These are phyloP conservation scores for Microtus oregoni DNA, from an alignment of 2,113 vertebrate species.

Conservation along the genomic window DNA sequence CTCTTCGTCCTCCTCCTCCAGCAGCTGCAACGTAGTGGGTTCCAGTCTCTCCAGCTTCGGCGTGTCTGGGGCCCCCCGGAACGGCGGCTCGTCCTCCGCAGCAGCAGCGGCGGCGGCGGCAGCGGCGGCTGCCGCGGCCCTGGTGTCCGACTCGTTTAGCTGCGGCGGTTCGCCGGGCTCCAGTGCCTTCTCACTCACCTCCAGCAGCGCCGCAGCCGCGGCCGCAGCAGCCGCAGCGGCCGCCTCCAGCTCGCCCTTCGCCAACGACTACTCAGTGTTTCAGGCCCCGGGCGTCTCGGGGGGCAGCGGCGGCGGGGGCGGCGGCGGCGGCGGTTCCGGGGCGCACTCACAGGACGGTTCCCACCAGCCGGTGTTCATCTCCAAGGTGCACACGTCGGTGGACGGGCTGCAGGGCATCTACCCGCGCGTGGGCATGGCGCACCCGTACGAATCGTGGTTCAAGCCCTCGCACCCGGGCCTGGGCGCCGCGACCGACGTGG, in stretches of 20 bases:
- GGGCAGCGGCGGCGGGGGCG: conserved; percentile 81
- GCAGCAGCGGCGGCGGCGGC: conserved; percentile 81
- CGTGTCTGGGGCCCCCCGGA: conserved; percentile 88
- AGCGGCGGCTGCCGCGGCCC: conserved; percentile 86
- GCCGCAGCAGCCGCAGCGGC: conserved; percentile 78
- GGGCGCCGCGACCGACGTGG: conserved; percentile 91
- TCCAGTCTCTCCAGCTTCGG: conserved; percentile 92
- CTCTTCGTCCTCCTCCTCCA: conserved; percentile 86
- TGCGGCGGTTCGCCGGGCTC: conserved; percentile 92
- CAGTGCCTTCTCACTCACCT: conserved; percentile 97
- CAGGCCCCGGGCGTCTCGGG: conserved; percentile 90
- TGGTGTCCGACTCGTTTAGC: conserved; percentile 93
- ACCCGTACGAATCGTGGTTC: conserved; percentile 97
- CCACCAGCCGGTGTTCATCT: conserved; percentile 97
- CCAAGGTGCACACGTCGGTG: conserved; percentile 97
- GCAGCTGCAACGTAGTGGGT: conserved; percentile 94
- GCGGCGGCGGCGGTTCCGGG: conserved; percentile 76
- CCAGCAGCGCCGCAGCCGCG: conserved; percentile 88
- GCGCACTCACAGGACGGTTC: conserved; percentile 90
- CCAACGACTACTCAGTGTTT: conserved; percentile 97
- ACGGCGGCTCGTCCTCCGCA: conserved; percentile 85
- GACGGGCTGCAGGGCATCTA: conserved; percentile 97
- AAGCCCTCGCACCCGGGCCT: conserved; percentile 96
- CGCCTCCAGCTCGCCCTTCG: conserved; percentile 92
- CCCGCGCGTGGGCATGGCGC: conserved; percentile 95